phyloP scores from a whole-genome alignment of 1,140 invertebrate genomes.

The Drosophila arawakana region DNA sequence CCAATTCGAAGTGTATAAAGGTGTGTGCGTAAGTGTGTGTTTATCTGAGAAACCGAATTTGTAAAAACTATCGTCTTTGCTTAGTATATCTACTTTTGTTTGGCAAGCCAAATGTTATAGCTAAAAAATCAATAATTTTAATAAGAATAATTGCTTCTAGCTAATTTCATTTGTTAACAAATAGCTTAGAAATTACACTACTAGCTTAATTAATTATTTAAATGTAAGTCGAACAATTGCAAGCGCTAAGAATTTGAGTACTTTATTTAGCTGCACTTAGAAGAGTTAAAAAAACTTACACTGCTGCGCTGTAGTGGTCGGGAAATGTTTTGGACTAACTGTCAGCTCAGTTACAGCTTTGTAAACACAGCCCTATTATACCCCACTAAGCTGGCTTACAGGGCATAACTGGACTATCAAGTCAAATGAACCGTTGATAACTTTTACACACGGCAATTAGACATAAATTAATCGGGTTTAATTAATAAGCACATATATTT shows the following conservation, averaged over 20 bases:
- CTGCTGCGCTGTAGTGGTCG: too few species aligned
- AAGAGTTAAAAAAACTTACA: too few species aligned
- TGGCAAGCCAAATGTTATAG: background rate
- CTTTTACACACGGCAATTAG: conserved; percentile 57
- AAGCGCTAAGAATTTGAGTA: too few species aligned
- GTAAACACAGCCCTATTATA: background rate
- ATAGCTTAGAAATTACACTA: background rate
- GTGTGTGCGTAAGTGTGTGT: background rate
- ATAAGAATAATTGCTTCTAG: conserved; percentile 29
- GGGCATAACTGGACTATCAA: conserved; percentile 4
- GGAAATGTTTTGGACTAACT: too few species aligned
- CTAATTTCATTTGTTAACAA: conserved; percentile 28
- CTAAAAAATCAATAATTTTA: conserved; percentile 24
- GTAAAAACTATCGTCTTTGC: background rate
- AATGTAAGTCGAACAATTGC: background rate
- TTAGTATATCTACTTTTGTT: background rate
- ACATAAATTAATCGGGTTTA: conserved; percentile 68
- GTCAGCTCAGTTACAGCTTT: too few species aligned
- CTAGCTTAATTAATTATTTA: conserved; percentile 36
- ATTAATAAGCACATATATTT: conserved; percentile 57
- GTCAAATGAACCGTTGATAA: background rate
- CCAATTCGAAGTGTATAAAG: conserved; percentile 2
- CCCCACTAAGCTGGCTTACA: background rate
- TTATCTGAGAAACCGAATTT: background rate
- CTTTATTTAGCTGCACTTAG: too few species aligned